Conservation (phyloP, 2,113 vertebrate genomes). For the Aspiorhynchus laticeps region DNA sequence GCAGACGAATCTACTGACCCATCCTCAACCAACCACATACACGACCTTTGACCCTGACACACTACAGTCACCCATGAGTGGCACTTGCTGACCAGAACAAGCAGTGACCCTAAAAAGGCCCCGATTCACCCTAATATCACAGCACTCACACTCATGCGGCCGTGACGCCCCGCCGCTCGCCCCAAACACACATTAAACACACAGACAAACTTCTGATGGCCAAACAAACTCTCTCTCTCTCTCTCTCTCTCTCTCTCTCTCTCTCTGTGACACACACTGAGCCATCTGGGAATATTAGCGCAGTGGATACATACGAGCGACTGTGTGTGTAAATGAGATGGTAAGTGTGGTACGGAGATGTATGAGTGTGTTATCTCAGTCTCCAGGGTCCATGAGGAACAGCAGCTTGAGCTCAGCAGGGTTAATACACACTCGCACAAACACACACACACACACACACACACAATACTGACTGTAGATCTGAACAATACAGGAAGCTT, state of each 20-base stretch:
- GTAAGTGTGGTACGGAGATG: conserved; percentile 17
- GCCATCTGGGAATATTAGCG: conserved; percentile 6
- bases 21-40: conserved; percentile 41
- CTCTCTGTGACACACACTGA: neutral
- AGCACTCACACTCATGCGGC: conserved; percentile 66
- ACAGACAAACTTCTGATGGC: neutral
- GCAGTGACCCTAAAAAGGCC: conserved; percentile 41
- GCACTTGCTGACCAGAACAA: conserved; percentile 53
- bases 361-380: neutral
- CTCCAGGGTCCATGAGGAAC: conserved; percentile 18
- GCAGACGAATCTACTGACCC: conserved; percentile 67
- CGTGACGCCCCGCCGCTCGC: neutral
- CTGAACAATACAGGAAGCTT: neutral
- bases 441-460: neutral
- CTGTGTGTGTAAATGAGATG: conserved; percentile 19
- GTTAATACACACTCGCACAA: neutral
- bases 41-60: conserved; percentile 56
- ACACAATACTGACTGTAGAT: neutral
- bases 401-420: conserved; percentile 17
- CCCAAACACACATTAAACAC: neutral
- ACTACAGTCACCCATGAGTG: conserved; percentile 54
- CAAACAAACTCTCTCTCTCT: neutral
- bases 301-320: conserved; percentile 11
- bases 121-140: conserved; percentile 49
- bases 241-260: neutral